These are phyloP conservation scores for Scaptomyza polygonia DNA, from an alignment of 2,888 invertebrate genomes.

Conservation along the genomic window DNA sequence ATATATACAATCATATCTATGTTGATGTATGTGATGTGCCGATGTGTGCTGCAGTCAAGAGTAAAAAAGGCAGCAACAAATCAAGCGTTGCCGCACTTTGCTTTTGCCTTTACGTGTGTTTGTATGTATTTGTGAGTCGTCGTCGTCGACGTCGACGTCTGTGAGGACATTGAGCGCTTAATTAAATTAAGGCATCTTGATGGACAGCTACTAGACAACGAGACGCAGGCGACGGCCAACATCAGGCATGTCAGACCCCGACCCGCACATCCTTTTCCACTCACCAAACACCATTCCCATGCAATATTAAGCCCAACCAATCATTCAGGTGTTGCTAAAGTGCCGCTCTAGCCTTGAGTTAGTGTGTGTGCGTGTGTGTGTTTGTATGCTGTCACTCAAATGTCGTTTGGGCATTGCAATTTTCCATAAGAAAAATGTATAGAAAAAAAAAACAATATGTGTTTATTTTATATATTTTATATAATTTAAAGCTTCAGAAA, in stretches of 20 bases:
- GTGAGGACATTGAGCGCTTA: constrained; percentile 79
- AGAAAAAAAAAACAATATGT: constrained; percentile 27
- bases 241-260: constrained; percentile 25
- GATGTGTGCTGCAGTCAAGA: constrained; percentile 72
- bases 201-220: constrained; percentile 78
- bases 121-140: constrained; percentile 12
- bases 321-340: constrained; percentile 71
- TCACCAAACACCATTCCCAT: too few species aligned
- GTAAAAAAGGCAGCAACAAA: constrained; percentile 75
- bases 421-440: constrained; percentile 21
- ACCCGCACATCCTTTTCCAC: not conserved
- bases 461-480: constrained; percentile 17
- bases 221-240: constrained; percentile 40
- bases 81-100: constrained; percentile 63
- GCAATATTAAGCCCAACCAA: constrained; percentile 34
- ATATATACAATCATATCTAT: constrained; percentile 7
- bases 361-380: constrained; percentile 20
- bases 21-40: constrained; percentile 13
- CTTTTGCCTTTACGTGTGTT: constrained; percentile 27
- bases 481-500: constrained; percentile 25
- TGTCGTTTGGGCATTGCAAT: constrained; percentile 54
- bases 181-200: constrained; percentile 76
- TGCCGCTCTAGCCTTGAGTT: constrained; percentile 41
- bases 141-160: constrained; percentile 26
- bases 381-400: constrained; percentile 66